A percentile compares a stretch with the other conserved stretches of the same genome.
Conservation (phyloP, 2,888 invertebrate genomes). For the Mesorhabditis spiculigera region DNA sequence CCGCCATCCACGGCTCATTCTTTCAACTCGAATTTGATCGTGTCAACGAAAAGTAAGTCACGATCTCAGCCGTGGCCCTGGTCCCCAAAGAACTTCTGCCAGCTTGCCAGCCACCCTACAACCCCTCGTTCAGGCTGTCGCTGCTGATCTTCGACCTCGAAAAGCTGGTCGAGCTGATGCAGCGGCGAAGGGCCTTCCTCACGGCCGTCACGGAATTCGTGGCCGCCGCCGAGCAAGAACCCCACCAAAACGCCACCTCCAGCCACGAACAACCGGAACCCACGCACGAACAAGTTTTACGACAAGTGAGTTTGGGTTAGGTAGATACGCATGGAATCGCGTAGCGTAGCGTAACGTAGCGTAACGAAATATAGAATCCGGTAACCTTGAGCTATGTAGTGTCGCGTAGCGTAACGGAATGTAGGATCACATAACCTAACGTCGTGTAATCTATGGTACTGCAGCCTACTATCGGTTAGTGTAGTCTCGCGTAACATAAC, state of each 20-base stretch:
- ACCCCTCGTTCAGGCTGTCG: constrained; percentile 36
- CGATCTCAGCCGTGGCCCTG: background rate
- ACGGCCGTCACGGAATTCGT: constrained; percentile 31
- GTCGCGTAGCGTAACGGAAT: no score
- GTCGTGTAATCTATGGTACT: no score
- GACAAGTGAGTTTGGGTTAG: constrained; percentile 20
- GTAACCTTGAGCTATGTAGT: no score
- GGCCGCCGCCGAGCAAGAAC: constrained; percentile 28
- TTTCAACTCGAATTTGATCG: constrained; percentile 52
- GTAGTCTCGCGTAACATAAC: no score
- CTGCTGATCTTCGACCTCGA: constrained; percentile 44
- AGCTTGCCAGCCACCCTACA: no score
- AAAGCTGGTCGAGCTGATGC: constrained; percentile 36
- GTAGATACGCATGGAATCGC: no score
- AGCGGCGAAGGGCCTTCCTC: constrained; percentile 30
- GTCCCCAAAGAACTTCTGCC: no score
- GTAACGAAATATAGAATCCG: no score
- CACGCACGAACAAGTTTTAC: constrained; percentile 10
- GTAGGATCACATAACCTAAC: no score
- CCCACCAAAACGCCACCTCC: constrained; percentile 38
- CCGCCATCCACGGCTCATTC: constrained; percentile 48
- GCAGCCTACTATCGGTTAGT: no score
- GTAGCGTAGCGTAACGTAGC: no score
- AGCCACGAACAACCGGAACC: constrained; percentile 34
- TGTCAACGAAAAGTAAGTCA: constrained; percentile 47